Evolutionary conservation across 2,888 invertebrate genomes (phyloP).

Genomic region (Scrobipalpa atriplicella): DNA sequence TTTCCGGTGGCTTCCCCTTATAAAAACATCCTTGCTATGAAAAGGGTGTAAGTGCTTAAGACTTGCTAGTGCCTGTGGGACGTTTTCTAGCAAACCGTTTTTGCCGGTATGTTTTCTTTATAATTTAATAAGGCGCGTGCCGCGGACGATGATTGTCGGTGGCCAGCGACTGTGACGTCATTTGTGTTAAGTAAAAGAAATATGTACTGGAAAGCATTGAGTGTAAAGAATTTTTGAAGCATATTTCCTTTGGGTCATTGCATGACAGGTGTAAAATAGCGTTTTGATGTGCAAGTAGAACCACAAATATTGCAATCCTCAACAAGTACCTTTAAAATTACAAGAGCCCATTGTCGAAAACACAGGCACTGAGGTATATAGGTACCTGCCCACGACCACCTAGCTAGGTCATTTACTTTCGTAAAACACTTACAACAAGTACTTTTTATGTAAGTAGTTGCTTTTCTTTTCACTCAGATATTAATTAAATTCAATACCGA

Average conservation of each 20-base stretch:
- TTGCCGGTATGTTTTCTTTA: conserved; percentile 66
- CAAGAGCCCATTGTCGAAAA: too few relatives aligned
- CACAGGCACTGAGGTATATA: too few relatives aligned
- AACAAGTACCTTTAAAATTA: too few relatives aligned
- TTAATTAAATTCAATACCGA: too few relatives aligned
- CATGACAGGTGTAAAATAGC: too few relatives aligned
- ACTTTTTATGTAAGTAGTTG: too few relatives aligned
- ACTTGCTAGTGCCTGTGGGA: conserved; percentile 23
- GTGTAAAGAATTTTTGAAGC: conserved; percentile 22
- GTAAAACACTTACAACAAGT: too few relatives aligned
- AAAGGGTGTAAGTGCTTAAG: conserved; percentile 41
- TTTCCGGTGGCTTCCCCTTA: conserved; percentile 62
- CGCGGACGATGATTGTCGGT: conserved; percentile 61
- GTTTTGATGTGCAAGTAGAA: too few relatives aligned
- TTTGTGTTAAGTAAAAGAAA: conserved; percentile 38
- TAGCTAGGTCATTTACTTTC: too few relatives aligned
- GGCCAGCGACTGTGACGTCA: conserved; percentile 61
- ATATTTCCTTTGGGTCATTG: neutral
- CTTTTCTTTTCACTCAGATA: too few relatives aligned
- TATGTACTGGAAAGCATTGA: conserved; percentile 29
- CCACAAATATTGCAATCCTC: too few relatives aligned
- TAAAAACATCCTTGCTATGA: conserved; percentile 43
- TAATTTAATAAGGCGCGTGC: conserved; percentile 78
- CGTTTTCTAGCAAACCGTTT: conserved; percentile 35
- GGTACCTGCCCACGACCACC: too few relatives aligned